Evolutionary conservation across 1,140 invertebrate species (phyloP).

Genomic region (Zaprionus camerounensis): DNA sequence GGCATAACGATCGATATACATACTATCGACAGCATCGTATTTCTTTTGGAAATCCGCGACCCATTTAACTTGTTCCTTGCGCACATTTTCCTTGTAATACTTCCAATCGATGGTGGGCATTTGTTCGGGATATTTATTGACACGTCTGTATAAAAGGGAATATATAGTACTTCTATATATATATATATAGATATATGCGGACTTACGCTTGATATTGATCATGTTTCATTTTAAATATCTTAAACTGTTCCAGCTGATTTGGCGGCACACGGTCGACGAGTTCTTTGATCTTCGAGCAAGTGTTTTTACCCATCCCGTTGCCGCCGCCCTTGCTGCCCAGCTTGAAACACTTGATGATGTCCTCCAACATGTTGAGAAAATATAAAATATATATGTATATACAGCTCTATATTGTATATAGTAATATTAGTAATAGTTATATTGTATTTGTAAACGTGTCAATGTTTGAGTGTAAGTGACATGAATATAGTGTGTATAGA

Average conservation of each 20-base stretch:
- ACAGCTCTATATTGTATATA: neutral
- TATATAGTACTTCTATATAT: too few relatives aligned
- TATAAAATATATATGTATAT: constrained; percentile 28
- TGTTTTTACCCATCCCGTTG: constrained; percentile 12
- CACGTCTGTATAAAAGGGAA: constrained; percentile 24
- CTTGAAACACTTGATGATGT: constrained; percentile 53
- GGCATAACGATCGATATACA: constrained; percentile 58
- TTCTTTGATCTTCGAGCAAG: constrained; percentile 33
- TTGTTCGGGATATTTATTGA: constrained; percentile 53
- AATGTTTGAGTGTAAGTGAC: constrained; percentile 9
- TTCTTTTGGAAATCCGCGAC: constrained; percentile 55
- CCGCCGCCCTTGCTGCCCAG: neutral
- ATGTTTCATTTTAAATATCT: constrained; percentile 47
- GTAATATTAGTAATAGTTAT: neutral
- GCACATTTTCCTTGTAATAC: constrained; percentile 64
- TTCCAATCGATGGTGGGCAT: constrained; percentile 73
- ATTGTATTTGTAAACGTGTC: constrained; percentile 4
- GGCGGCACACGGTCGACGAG: constrained; percentile 61
- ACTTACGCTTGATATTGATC: constrained; percentile 65
- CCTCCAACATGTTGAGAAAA: constrained; percentile 54
- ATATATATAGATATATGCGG: neutral
- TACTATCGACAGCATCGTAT: constrained; percentile 62
- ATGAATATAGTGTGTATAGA: constrained; percentile 17
- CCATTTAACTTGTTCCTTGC: constrained; percentile 52
- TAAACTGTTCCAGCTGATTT: constrained; percentile 55